Evolutionary conservation across 2,888 invertebrate species (phyloP).

Genomic region (Stenurella melanura): DNA sequence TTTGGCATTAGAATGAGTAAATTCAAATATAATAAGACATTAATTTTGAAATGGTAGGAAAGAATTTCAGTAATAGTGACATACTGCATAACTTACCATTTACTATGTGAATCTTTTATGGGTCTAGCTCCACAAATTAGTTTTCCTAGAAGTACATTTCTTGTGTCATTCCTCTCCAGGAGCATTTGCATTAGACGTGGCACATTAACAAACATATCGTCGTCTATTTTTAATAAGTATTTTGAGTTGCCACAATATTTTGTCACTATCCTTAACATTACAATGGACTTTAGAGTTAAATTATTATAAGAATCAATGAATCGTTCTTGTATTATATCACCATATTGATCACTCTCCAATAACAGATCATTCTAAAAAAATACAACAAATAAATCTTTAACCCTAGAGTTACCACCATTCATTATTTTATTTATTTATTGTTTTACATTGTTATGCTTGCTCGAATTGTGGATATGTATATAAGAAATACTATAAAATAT

Average conservation of each 20-base stretch:
- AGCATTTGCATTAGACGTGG: slow-evolving; percentile 59
- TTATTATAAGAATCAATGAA: slow-evolving; percentile 91
- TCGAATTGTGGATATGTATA: too few relatives aligned
- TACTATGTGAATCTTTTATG: slow-evolving; percentile 82
- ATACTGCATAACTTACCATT: slow-evolving; percentile 78
- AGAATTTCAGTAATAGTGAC: too few relatives aligned
- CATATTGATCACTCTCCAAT: slow-evolving; percentile 80
- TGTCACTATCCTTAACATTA: slow-evolving; percentile 88
- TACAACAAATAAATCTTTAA: slow-evolving; percentile 43
- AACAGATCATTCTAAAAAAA: slow-evolving; percentile 78
- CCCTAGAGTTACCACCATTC: too few relatives aligned
- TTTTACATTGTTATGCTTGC: too few relatives aligned
- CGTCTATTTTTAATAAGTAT: slow-evolving; percentile 89
- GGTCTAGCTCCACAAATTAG: slow-evolving; percentile 88
- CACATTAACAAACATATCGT: slow-evolving; percentile 90
- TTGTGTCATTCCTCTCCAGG: slow-evolving; percentile 57
- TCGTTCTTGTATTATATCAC: slow-evolving; percentile 88
- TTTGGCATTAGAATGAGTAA: too few relatives aligned
- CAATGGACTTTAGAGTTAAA: slow-evolving; percentile 88
- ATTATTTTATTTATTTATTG: too few relatives aligned
- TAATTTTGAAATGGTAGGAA: too few relatives aligned
- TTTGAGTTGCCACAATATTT: slow-evolving; percentile 77
- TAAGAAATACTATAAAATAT: too few relatives aligned
- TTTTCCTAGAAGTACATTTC: slow-evolving; percentile 81
- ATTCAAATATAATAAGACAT: too few relatives aligned